Evolutionary conservation across 2,113 vertebrate genomes (phyloP), one percentile per base, ranked within the genome.

Genomic region (Triplophysa siluroides): DNA sequence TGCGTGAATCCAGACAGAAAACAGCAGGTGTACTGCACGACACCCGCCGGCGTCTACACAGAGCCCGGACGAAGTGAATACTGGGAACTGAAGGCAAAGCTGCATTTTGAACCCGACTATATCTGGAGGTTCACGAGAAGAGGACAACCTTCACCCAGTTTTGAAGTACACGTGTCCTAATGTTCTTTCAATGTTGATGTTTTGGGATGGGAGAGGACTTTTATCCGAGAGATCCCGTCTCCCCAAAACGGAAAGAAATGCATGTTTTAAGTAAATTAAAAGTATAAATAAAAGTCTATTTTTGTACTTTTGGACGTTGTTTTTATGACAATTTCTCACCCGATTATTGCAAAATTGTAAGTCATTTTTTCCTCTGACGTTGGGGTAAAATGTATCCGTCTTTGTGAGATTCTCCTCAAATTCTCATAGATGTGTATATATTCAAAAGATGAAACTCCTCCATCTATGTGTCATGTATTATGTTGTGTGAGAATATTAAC

Each of bases 101-200:
- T 98, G 87, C 96, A 98, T 47, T 96, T 96, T 91, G 96, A 99
- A 88, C 97, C 97, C 69, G 97, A 99, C 93, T 99, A 99, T 99
- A 99, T 93, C 95, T 99, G 92, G 97, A 99, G 93, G 97, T 99
- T 90, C 95, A 97, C 85, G 97, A 99, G 92, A 98, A 98, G 95
- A 94, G 97, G 92, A 97, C 97, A 89, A 97, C 96, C 63, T 98
- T 97, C 88, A 97, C 96, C 87, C 97, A 98, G 93, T 98, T 98
- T 92, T 98, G 88, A 96, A 89, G 87, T 79, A 80, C 29, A 54
- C 9, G 8, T 72, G 29, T 74, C 16, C 8, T 47, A 11, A 47
- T 62, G 3, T 21, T 76, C 61, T 10, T 62, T 63, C 26, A 33
- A 18, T 26, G 19, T 26, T 26, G 16, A 21, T 23, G 18, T 47